Base-by-base conservation (phyloP, 2,888 invertebrate genomes). In the Melanchra persicariae region DNA sequence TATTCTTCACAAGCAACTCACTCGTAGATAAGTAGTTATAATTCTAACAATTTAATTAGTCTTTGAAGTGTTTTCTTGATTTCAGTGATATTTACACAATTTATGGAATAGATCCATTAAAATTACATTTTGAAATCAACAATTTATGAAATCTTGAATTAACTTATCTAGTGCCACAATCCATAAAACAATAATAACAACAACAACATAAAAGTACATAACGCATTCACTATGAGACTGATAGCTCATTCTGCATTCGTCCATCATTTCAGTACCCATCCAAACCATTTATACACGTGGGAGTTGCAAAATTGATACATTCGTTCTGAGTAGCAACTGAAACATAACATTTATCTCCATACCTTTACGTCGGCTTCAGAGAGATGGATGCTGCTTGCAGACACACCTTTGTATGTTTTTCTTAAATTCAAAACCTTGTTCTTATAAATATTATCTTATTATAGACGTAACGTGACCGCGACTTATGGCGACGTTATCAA, bases 221-320 rank as follows among this genome's bases (percentile, higher is more conserved):
- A 43, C 49, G 26, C 19, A 55, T 74, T 63, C 43, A 55, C 26
- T 17, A 43, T 47, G 47, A 55, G 12, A 47, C 40, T 52, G 19
- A 12, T 37, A 7, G 43, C 26, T 69, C 15, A 60, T 77, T 70
- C 40, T 40, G 26, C 60, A 43, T 70, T 70, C 54, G 58, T 34
- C 45, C 71, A 62, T 34, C 22, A 70, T 61, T 51, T 58, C 40
- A 47, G 72, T 58, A 58, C 40, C 26, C 45, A 52, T 47, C 40
- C 24, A 26, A 61, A 71, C n/a, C 51, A 57, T 77, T 61, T 61
- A 58, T 45, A 45, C 78, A 37, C 47, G n/a, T 9, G 57, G 71
- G 78, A 61, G 57, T 61, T 57, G 71, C 74, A 57, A 70, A 77
- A 74, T 74, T 60, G 24, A 70, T 74, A 58, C 51, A 24, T 70